A percentile compares a stretch with the other conserved stretches of the same genome.
These are phyloP conservation scores for Stomatorhinus walkeri DNA, from an alignment of 2,797 vertebrate species.

Conservation along the genomic window DNA sequence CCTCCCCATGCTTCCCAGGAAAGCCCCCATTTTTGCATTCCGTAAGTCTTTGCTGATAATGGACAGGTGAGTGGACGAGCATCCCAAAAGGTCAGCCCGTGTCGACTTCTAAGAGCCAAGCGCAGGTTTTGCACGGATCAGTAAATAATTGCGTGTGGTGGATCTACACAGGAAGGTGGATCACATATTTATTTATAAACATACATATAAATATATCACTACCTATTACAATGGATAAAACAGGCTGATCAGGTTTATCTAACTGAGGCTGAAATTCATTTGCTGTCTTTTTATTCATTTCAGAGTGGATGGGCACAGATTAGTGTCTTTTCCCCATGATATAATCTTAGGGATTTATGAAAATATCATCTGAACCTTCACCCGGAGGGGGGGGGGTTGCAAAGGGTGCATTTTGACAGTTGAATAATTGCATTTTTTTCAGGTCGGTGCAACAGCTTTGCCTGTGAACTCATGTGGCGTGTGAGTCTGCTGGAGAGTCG, in stretches of 20 bases:
- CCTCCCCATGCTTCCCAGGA: background rate
- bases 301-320: background rate
- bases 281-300: background rate
- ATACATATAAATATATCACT: background rate
- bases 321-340: background rate
- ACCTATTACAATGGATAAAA: background rate
- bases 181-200: background rate
- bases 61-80: background rate
- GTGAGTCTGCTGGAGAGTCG: background rate
- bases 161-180: background rate
- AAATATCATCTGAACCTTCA: background rate
- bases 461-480: background rate
- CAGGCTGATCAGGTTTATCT: background rate
- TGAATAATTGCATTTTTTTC: background rate
- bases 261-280: background rate
- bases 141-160: background rate
- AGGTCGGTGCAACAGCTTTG: background rate
- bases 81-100: background rate
- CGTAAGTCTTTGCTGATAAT: background rate
- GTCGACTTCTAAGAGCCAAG: background rate
- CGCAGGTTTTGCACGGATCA: background rate
- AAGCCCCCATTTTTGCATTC: background rate
- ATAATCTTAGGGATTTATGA: slow-evolving; percentile 11
- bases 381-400: background rate
- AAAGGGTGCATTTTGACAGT: background rate